Evolutionary conservation across 2,113 vertebrate species (phyloP).

Genomic region (Zosterops borbonicus): DNA sequence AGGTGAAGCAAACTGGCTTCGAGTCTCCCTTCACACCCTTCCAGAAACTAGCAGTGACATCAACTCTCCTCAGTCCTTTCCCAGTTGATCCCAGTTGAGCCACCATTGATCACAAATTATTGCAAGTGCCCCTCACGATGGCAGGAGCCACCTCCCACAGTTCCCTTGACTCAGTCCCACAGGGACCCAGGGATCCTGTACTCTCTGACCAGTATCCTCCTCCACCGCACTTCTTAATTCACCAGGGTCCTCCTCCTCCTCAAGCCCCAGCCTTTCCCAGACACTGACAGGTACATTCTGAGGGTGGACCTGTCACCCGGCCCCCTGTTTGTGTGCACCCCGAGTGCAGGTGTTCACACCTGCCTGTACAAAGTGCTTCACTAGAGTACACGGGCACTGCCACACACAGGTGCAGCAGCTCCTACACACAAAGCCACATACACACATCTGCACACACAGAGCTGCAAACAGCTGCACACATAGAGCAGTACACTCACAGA

Average conservation of each 20-base stretch:
- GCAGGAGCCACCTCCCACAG: neutral
- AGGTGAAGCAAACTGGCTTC: neutral
- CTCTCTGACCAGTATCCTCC: neutral
- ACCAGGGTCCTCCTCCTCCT: neutral
- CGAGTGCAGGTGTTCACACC: neutral
- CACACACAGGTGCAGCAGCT: neutral
- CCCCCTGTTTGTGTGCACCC: too few species aligned
- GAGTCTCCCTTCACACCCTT: neutral
- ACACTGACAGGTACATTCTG: neutral
- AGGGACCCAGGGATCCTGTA: neutral
- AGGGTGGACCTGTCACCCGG: neutral
- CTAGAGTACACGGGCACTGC: neutral
- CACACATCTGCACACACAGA: neutral
- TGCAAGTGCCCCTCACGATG: neutral
- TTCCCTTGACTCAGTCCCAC: neutral
- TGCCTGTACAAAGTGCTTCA: neutral
- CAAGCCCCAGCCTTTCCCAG: neutral
- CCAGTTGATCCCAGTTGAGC: neutral
- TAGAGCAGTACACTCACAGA: neutral
- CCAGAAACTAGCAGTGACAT: neutral
- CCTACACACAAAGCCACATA: neutral
- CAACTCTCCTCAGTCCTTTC: neutral
- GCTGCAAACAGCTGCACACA: neutral
- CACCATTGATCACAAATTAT: neutral
- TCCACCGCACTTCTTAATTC: neutral